phyloP scores from a whole-genome alignment of 2,113 vertebrate species.

The Anas platyrhynchos region DNA sequence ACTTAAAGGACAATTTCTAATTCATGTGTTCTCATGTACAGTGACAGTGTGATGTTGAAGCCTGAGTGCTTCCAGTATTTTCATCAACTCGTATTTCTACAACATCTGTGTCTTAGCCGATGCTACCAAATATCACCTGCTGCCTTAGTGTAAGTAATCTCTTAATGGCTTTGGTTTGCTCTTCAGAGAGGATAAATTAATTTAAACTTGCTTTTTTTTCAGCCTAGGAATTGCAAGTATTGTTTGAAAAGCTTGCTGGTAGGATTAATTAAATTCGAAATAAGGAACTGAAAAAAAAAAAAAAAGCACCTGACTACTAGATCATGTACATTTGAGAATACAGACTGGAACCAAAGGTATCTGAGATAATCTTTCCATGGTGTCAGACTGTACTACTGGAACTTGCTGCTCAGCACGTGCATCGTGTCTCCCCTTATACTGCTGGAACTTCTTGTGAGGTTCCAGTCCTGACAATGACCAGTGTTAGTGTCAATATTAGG shows the following conservation, averaged over 20 bases:
- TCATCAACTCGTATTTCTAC: constrained; percentile 77
- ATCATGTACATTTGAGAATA: not conserved
- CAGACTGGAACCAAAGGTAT: not conserved
- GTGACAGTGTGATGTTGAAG: constrained; percentile 90
- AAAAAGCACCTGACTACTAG: not conserved
- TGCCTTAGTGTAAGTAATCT: constrained; percentile 81
- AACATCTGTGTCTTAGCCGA: constrained; percentile 89
- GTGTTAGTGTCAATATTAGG: not conserved
- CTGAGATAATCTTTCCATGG: not conserved
- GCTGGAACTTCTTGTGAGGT: not conserved
- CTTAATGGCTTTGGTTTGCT: not conserved
- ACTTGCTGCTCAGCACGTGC: not conserved
- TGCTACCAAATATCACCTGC: constrained; percentile 93
- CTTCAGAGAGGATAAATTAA: not conserved
- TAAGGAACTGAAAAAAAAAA: not conserved
- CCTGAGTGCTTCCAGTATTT: constrained; percentile 86
- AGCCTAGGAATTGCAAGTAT: not conserved
- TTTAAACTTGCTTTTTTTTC: not conserved
- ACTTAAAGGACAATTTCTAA: not conserved
- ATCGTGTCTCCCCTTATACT: accelerated
- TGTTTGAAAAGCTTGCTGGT: not conserved
- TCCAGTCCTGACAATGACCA: not conserved
- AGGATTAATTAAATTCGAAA: not conserved
- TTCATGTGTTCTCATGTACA: constrained; percentile 62
- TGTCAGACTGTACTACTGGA: not conserved